Evolutionary conservation across 2,888 invertebrate genomes (phyloP).

Genomic region (Drosophila recens): DNA sequence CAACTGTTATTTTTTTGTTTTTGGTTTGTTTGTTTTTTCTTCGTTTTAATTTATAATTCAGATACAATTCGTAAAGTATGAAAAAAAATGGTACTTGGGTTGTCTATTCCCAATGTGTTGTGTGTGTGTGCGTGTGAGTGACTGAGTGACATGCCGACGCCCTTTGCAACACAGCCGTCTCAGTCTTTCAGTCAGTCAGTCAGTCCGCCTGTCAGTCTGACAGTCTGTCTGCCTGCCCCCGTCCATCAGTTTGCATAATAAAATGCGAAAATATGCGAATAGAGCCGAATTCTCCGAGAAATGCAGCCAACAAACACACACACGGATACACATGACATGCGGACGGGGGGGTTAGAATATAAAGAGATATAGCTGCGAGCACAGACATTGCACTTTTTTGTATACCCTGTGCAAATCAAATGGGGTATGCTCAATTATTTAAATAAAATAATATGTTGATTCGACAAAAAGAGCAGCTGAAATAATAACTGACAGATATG

Average conservation of each 20-base stretch:
- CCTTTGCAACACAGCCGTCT: slow-evolving; percentile 50
- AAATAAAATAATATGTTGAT: neutral
- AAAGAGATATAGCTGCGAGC: slow-evolving; percentile 33
- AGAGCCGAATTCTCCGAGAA: slow-evolving; percentile 66
- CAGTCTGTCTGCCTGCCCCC: slow-evolving; percentile 51
- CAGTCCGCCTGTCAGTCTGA: slow-evolving; percentile 38
- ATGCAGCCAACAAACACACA: slow-evolving; percentile 47
- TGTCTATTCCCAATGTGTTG: slow-evolving; percentile 28
- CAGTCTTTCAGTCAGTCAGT: slow-evolving; percentile 35
- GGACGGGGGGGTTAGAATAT: slow-evolving; percentile 27
- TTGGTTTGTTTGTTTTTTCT: slow-evolving; percentile 4
- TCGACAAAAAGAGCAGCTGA: neutral
- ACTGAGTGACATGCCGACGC: slow-evolving; percentile 75
- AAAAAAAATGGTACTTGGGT: slow-evolving; percentile 40
- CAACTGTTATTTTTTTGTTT: slow-evolving; percentile 37
- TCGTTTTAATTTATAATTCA: slow-evolving; percentile 42
- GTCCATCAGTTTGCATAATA: slow-evolving; percentile 81
- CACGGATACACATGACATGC: slow-evolving; percentile 17
- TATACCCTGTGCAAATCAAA: slow-evolving; percentile 2
- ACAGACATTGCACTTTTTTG: slow-evolving; percentile 38
- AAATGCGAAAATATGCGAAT: slow-evolving; percentile 82
- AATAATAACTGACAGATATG: neutral
- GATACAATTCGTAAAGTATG: slow-evolving; percentile 34
- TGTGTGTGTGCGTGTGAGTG: slow-evolving; percentile 12
- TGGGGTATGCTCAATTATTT: neutral